Evolutionary conservation across 92 coral and sea anemone species (phyloP), one percentile per base, ranked within the genome.

Genomic region (Zoanthus gigantus): DNA sequence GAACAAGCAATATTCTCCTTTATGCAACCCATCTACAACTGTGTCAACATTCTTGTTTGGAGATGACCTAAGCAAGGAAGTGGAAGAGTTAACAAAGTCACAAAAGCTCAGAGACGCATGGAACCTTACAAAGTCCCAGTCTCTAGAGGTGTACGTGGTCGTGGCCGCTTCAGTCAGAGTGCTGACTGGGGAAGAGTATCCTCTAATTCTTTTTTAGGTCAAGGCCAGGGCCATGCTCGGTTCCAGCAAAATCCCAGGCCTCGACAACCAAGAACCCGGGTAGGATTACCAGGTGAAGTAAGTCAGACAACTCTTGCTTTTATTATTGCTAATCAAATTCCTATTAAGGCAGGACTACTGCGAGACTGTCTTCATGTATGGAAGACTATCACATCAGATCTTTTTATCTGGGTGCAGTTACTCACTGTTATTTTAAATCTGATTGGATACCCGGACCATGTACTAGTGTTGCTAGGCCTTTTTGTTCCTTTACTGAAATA

Each of bases 371-470:
- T 87, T 32, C 78, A 50, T 87, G 75, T 31, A 9, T 87, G 93
- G 93, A 65, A 72, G 30, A 83, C 87, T 77, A 73, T 92, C 69
- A 83, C 93, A 37, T 83, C 84, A 23, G 95, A 87, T 68, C 91
- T 93, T 78, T 82, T 63, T 72, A 50, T 50, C 71, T 92, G 84
- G 95, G 87, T 90, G 90, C 90, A 60, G 32, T 87, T 61, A 60
- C 83, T 61, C 83, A 87, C 82, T 83, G 93, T 90, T 86, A 79
- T 47, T 29, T 65, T 34, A 90, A 93, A 68, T 93, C 90, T 85
- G 83, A 91, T 0, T 47, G 61, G 42, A 46, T 32, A 50, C 60
- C 34, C 6, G 44, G 45, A 32, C 6, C 82, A 46, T 47, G 68
- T 10, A 83, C 37, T 50, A 66, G 82, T 82, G 83, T 63, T 15